Evolutionary conservation across 1,140 invertebrate species (phyloP).

Genomic region (Homalodisca vitripennis): DNA sequence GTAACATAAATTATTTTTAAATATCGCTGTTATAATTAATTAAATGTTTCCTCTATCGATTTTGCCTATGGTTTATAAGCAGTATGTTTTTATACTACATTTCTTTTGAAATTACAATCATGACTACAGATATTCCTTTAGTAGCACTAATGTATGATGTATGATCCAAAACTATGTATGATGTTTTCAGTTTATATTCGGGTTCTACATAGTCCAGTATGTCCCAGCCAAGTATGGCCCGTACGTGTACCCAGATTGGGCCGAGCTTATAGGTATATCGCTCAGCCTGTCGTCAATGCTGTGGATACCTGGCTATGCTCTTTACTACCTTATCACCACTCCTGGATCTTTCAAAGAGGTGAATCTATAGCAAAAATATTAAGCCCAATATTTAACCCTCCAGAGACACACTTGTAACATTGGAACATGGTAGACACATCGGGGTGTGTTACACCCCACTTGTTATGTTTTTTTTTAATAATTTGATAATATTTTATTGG

Average conservation of each 20-base stretch:
- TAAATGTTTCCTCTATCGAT: too few species aligned
- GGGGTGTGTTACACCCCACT: too few species aligned
- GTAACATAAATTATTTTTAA: too few species aligned
- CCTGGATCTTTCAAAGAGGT: constrained; percentile 56
- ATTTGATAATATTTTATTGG: background rate
- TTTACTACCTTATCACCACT: constrained; percentile 55
- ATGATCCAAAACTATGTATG: background rate
- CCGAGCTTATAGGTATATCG: constrained; percentile 64
- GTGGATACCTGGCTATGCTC: constrained; percentile 65
- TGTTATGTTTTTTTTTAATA: background rate
- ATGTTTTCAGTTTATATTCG: constrained; percentile 62
- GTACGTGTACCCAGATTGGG: constrained; percentile 74
- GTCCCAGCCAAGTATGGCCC: constrained; percentile 63
- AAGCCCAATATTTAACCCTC: too few species aligned
- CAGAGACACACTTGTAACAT: too few species aligned
- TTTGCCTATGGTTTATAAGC: too few species aligned
- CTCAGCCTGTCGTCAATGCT: constrained; percentile 75
- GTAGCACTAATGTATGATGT: too few species aligned
- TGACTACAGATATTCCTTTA: too few species aligned
- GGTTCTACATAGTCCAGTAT: constrained; percentile 67
- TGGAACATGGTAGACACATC: too few species aligned
- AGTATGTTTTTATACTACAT: too few species aligned
- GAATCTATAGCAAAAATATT: constrained; percentile 38
- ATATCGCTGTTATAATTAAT: too few species aligned
- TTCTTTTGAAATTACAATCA: too few species aligned